Base-by-base conservation (phyloP, 2,797 vertebrate genomes). In the Iguana delicatissima region DNA sequence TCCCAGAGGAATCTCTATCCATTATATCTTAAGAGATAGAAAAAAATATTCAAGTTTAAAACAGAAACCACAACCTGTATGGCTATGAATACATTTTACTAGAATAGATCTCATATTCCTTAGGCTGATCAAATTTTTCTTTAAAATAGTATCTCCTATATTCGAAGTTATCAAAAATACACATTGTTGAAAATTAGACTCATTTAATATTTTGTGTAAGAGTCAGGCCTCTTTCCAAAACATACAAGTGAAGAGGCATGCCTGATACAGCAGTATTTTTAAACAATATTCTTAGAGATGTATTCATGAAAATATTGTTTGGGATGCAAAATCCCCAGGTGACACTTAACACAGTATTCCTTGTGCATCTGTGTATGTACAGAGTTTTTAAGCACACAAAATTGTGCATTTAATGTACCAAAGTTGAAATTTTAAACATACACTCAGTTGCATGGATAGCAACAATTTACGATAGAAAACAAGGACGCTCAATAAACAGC, bases 81-180 rank as follows among this genome's bases (percentile, higher is more conserved):
- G 95, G 92, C 50, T 88, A 96, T 92, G 95, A 94, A 95, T 95
- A 18, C 83, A 89, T 94, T 96, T 96, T 91, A 92, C 93, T 96
- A 80, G 67, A 92, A 93, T 89, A 95, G 92, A 94, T 42, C 26
- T 90, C 95, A 95, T 93, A 95, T 96, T 96, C 96, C 94, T 97
- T 96, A 94, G 93, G 94, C 86, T 91, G 85, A 96, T 93, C 12
- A 9, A 91, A 82, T 91, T 93, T 94, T 95, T 96, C 96, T 95
- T 96, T 93, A 96, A 97, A 97, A 97, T 95, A 97, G 93, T 94
- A 95, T 96, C 96, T 95, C 89, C 94, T 94, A 90, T 83, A 96
- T 97, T 95, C 94, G 96, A 97, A 97, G 95, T 96, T 97, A 97
- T 97, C 95, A 98, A 98, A 98, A 97, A 97, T 97, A 97, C 95